A percentile compares a stretch with the other conserved stretches of the same genome.
Evolutionary conservation across 1,140 invertebrate species (phyloP).

Genomic region (Araneus ventricosus): DNA sequence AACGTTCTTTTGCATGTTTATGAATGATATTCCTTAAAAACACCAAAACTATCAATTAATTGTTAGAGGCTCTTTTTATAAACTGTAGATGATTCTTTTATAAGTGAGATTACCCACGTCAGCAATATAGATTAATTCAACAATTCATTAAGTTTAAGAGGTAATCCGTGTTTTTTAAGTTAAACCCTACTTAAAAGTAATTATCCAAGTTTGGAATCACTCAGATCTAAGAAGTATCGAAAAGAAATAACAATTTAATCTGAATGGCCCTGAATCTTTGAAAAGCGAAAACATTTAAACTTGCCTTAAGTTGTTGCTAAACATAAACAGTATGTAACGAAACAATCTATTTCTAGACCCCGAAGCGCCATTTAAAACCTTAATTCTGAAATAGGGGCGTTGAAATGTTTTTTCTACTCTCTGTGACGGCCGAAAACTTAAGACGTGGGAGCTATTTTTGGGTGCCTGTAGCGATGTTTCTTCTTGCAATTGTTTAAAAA

Average conservation of each 20-base stretch:
- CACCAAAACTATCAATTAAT: no score
- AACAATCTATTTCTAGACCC: constrained; percentile 53
- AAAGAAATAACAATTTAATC: not conserved
- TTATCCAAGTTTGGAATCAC: not conserved
- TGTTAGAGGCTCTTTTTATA: no score
- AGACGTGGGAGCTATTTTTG: constrained; percentile 35
- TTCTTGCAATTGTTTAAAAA: constrained; percentile 52
- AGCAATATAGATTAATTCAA: no score
- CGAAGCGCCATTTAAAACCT: constrained; percentile 51
- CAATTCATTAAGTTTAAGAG: no score
- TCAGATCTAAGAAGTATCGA: not conserved
- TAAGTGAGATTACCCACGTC: no score
- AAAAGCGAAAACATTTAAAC: constrained; percentile 1
- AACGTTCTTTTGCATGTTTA: no score
- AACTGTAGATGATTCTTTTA: no score
- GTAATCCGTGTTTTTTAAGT: no score
- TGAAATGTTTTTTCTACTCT: constrained; percentile 32
- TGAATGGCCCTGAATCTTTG: not conserved
- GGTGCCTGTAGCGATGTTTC: constrained; percentile 26
- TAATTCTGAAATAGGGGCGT: constrained; percentile 41
- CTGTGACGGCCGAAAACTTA: constrained; percentile 32
- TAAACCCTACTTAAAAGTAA: not conserved
- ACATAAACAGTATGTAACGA: constrained; percentile 38
- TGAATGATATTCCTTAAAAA: no score
- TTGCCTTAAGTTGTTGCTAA: constrained; percentile 6